Evolutionary conservation across 2,888 invertebrate genomes (phyloP).

Genomic region (Aphodius granarius): DNA sequence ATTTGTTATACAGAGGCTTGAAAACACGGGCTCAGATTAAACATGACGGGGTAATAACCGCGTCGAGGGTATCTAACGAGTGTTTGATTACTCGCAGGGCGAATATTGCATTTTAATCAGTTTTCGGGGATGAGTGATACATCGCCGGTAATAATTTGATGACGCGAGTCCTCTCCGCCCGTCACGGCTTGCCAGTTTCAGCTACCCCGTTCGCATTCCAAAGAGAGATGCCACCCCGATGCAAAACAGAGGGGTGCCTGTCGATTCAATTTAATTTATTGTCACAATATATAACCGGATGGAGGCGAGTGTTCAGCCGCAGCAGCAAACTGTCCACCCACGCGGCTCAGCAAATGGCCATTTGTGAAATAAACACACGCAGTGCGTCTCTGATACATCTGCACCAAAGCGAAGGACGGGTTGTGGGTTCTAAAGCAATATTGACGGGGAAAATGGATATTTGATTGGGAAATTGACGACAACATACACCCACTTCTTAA

Average conservation of each 20-base stretch:
- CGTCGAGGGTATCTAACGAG: not conserved
- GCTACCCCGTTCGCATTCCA: not conserved
- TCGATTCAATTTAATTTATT: conserved; percentile 12
- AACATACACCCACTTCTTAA: too few relatives aligned
- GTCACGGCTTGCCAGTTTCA: not conserved
- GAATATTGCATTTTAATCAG: not conserved
- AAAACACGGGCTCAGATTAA: not conserved
- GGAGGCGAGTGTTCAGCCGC: not conserved
- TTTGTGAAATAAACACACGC: not conserved
- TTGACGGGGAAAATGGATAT: not conserved
- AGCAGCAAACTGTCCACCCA: not conserved
- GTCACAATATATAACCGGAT: conserved; percentile 13
- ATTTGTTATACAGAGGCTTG: not conserved
- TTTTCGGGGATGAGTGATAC: not conserved
- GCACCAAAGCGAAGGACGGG: not conserved
- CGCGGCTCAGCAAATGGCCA: not conserved
- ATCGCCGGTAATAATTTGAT: not conserved
- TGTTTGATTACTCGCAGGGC: not conserved
- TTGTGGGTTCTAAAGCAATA: not conserved
- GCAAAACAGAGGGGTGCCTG: not conserved
- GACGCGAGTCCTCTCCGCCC: not conserved
- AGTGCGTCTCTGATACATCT: not conserved
- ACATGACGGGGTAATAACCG: not conserved
- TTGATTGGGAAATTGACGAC: not conserved
- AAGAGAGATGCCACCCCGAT: not conserved